Base-by-base conservation (phyloP, 2,113 vertebrate genomes). In the Hemiscyllium ocellatum region DNA sequence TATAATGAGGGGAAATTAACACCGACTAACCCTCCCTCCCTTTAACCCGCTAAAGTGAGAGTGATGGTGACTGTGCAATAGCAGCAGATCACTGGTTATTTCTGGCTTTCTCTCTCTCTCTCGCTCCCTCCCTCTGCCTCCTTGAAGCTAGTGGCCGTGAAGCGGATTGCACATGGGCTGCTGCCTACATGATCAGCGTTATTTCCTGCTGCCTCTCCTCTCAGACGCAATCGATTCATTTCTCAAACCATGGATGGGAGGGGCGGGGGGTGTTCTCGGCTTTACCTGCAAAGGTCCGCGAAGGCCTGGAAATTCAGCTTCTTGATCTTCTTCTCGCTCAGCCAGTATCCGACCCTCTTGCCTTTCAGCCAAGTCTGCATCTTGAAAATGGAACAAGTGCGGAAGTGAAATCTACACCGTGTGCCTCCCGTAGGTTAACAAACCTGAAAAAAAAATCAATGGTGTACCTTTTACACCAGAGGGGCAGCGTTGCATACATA, bases 251-350 rank as follows among this genome's bases (percentile, higher is more conserved):
- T 1, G 87, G 26, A n/a, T 10, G 78, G 26, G 24, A 29, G 26
- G n/a, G 78, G 33, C 1, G 78, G 69, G 3, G 20, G 69, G 20
- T 70, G 19, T 66, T 52, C 69, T 83, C 66, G 4, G 68, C 70
- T 96, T 96, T 97, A 99, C 99, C 99, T 99, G 98, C 99, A 99
- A 97, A 99, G 97, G 96, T 99, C 99, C 15, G 98, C 98, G 97
- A 99, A 99, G 97, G 98, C 98, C 98, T 99, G 98, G 96, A 99
- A 99, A 98, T 99, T 99, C 96, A 99, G 98, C 96, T 99, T 99
- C 97, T 99, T 99, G 97, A 99, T 98, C 97, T 99, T 99, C 98
- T 99, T 99, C 97, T 99, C 99, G 96, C 99, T 99, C 97, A 99
- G 98, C 99, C 99, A 99, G 97, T 99, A 99, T 96, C 99, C 99